A percentile compares a stretch with the other conserved stretches of the same genome.
Conservation (phyloP, 2,797 vertebrate species). For the Strix occidentalis region DNA sequence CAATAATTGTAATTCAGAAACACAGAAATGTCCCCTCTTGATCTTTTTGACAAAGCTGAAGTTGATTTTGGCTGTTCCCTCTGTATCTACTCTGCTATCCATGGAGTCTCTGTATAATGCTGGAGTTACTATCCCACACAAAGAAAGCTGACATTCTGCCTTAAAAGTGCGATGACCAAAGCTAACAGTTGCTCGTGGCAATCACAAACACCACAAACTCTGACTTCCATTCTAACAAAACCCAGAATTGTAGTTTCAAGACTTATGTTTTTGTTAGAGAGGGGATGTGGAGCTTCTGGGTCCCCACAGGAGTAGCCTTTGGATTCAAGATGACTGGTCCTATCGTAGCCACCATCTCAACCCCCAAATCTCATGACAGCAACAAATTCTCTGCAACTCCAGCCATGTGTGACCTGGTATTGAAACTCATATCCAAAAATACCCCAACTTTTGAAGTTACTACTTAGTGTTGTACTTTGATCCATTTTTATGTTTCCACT, state of each 20-base stretch:
- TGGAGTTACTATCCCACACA: neutral
- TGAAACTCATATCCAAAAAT: neutral
- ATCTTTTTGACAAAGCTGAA: neutral
- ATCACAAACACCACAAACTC: neutral
- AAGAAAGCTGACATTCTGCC: neutral
- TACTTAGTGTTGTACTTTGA: neutral
- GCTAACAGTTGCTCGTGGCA: neutral
- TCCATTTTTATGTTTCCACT: neutral
- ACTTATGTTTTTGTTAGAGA: neutral
- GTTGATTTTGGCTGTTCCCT: neutral
- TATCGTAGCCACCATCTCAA: neutral
- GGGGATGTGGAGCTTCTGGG: neutral
- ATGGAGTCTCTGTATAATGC: neutral
- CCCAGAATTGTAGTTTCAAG: neutral
- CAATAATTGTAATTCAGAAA: neutral
- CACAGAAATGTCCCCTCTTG: neutral
- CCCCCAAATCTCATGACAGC: neutral
- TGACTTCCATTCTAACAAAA: neutral
- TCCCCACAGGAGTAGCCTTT: neutral
- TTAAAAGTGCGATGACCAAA: neutral
- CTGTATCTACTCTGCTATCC: neutral
- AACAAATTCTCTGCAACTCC: neutral
- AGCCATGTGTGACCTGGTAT: neutral
- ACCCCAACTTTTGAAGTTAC: neutral
- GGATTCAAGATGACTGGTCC: neutral